A percentile compares a stretch with the other conserved stretches of the same genome.
Conservation (phyloP, 1,140 invertebrate genomes). For the Steinernema feltiae region DNA sequence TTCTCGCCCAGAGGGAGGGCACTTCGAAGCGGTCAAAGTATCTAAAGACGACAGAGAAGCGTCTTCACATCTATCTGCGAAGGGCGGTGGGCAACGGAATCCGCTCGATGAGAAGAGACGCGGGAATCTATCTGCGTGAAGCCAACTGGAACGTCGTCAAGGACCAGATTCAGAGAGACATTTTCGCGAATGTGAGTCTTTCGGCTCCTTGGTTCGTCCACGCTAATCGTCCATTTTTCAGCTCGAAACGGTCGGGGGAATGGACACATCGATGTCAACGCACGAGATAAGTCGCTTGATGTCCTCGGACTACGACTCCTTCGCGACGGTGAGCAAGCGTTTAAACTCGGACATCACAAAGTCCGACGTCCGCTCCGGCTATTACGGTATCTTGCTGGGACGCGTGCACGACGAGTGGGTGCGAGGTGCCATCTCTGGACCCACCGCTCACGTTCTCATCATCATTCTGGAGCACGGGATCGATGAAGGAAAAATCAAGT, state of each 20-base stretch:
- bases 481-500: constrained; percentile 9
- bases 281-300: neutral
- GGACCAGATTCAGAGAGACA: neutral
- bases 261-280: neutral
- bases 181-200: neutral
- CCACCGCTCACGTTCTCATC: constrained; percentile 11
- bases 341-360: neutral
- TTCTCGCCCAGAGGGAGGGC: constrained; percentile 10
- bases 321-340: neutral
- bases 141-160: constrained; percentile 16
- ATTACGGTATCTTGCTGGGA: constrained; percentile 19
- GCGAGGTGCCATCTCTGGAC: neutral
- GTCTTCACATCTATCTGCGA: neutral
- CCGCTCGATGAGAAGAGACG: constrained; percentile 14
- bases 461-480: constrained; percentile 21
- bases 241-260: neutral
- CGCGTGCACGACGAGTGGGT: constrained; percentile 18
- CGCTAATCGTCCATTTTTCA: too few species aligned
- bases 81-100: neutral
- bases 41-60: neutral
- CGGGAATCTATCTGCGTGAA: neutral
- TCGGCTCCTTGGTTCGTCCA: neutral
- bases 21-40: constrained; percentile 17
- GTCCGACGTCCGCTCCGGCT: constrained; percentile 11
- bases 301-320: neutral